Percentiles rank a stretch among this genome's conserved stretches.
Conservation (phyloP, 1,140 invertebrate genomes). For the Hestina assimilis region DNA sequence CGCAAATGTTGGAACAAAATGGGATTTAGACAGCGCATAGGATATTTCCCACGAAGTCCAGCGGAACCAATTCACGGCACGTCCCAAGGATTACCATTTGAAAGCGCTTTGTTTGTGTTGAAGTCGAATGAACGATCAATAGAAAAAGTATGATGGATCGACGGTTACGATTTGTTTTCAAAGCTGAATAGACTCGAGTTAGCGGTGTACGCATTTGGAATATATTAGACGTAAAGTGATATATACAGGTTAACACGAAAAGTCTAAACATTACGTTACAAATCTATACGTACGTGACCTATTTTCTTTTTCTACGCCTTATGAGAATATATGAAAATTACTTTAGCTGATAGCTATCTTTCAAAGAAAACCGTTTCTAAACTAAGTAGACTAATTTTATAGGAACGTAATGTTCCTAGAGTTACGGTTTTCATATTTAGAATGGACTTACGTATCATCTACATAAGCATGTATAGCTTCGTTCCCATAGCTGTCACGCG, state of each 20-base stretch:
- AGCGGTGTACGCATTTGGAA: constrained; percentile 58
- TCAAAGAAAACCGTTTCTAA: no score
- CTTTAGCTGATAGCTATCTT: no score
- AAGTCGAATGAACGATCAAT: constrained; percentile 62
- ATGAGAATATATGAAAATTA: no score
- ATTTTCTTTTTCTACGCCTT: neutral
- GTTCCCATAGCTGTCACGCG: constrained; percentile 73
- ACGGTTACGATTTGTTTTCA: constrained; percentile 68
- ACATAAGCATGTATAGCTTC: constrained; percentile 19
- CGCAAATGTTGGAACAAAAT: constrained; percentile 11
- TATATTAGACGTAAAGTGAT: constrained; percentile 49
- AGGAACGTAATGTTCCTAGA: neutral
- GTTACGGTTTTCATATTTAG: neutral
- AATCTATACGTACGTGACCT: neutral
- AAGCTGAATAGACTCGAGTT: constrained; percentile 63
- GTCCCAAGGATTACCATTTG: constrained; percentile 71
- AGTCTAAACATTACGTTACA: neutral
- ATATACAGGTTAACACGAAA: constrained; percentile 16
- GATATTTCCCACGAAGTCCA: constrained; percentile 60
- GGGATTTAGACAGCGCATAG: constrained; percentile 21
- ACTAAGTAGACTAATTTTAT: no score
- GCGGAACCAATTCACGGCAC: constrained; percentile 70
- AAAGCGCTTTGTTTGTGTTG: constrained; percentile 73
- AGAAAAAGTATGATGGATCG: constrained; percentile 75
- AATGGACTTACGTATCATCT: constrained; percentile 2